Base-by-base conservation (phyloP, 2,888 invertebrate species). In the Dromius quadrimaculatus region DNA sequence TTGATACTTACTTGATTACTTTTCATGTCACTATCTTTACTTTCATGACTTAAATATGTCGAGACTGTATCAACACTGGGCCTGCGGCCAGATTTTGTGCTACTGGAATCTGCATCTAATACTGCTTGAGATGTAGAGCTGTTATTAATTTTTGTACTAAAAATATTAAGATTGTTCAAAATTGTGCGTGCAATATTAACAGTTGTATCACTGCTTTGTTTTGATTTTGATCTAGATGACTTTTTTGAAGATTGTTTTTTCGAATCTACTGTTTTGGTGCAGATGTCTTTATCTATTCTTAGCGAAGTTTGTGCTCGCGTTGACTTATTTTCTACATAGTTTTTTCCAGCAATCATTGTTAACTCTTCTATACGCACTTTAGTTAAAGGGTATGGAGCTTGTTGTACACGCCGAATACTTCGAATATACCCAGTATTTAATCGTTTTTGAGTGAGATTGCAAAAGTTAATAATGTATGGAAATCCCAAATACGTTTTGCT, bases 1-100 rank as follows among this genome's bases (percentile, higher is more conserved):
- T n/a, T n/a, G 5, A 17, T 0, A 64, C 47, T 20, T 68, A 68
- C 70, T 8, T 62, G 70, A 15, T 22, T 34, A 47, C n/a, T 69
- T 22, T 47, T 23, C 2, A 47, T 13, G 50, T 70, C 70, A 77
- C 90, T 89, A 73, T 89, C 90, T 80, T 90, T 89, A 84, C 92
- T 93, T 82, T 93, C 93, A 75, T 91, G 93, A 80, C 94, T 94
- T 76, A 94, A 87, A 85, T 94, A 94, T 0, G 94, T 94, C 71
- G 94, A 94, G 23, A 94, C 92, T 8, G 94, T 94, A 81, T 94
- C 94, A 41, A 94, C 90, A 80, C 93, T 93, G 70, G 93, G 94
- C 15, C 94, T 84, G 9, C 94, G 85, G 45, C 90, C 90, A 62
- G 91, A 92, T 77, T 91, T 90, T 57, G 91, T 89, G 79, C 92